phyloP scores from a whole-genome alignment of 2,113 vertebrate genomes.

The Donacobius atricapilla region DNA sequence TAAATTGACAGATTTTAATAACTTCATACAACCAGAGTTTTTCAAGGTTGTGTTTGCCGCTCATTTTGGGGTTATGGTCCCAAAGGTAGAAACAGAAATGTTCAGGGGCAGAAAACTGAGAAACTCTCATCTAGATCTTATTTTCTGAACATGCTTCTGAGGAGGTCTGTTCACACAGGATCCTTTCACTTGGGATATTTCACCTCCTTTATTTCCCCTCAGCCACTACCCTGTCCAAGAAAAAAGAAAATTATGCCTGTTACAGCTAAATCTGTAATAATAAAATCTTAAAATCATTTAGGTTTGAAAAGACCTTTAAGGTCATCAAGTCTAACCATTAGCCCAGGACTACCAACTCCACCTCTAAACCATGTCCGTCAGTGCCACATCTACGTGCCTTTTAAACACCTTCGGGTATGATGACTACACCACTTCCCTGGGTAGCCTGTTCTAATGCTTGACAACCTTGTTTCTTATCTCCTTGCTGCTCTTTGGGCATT shows the following conservation, averaged over 20 bases:
- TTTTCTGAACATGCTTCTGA: not conserved
- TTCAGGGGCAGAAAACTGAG: not conserved
- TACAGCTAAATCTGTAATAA: not conserved
- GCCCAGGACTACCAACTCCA: not conserved
- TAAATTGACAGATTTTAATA: not conserved
- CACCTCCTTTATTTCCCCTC: not conserved
- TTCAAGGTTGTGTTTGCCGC: not conserved
- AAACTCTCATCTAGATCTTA: not conserved
- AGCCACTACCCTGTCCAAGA: not conserved
- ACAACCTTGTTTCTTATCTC: not conserved
- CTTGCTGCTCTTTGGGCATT: not conserved
- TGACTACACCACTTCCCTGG: not conserved
- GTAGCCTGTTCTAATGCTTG: not conserved
- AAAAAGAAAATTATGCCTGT: not conserved
- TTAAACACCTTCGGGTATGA: not conserved
- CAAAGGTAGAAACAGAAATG: not conserved
- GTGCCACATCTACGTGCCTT: not conserved
- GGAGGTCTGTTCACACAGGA: not conserved
- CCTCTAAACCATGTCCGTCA: not conserved
- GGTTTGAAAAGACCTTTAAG: not conserved
- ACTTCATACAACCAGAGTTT: not conserved
- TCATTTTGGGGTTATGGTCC: not conserved
- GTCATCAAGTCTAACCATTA: not conserved
- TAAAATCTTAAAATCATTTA: not conserved
- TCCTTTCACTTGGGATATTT: not conserved